Evolutionary conservation across 2,113 vertebrate species (phyloP).

Genomic region (Crotalus horridus): DNA sequence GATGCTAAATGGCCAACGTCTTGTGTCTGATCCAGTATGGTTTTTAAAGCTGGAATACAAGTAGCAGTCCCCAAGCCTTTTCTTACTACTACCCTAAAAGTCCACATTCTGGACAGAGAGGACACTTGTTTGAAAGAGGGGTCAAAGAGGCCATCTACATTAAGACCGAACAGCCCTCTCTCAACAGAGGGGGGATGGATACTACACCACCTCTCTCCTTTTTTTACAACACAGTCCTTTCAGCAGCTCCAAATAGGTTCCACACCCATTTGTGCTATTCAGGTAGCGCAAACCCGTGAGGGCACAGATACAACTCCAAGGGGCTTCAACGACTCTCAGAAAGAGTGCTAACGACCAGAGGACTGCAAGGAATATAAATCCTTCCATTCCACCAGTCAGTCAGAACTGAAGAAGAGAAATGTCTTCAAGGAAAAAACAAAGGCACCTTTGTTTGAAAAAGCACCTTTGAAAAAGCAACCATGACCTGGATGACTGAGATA

Average conservation of each 20-base stretch:
- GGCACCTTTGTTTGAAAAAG: too few relatives aligned
- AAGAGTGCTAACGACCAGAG: neutral
- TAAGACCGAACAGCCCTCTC: too few relatives aligned
- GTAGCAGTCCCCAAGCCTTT: neutral
- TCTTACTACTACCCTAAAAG: neutral
- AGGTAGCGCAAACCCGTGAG: neutral
- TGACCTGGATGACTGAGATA: neutral
- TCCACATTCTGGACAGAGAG: neutral
- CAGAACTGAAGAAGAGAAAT: neutral
- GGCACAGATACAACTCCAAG: neutral
- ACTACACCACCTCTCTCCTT: too few relatives aligned
- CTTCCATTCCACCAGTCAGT: neutral
- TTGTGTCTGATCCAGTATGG: neutral
- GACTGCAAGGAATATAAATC: neutral
- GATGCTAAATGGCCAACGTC: neutral
- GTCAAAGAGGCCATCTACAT: neutral
- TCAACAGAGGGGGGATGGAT: too few relatives aligned
- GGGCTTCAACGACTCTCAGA: neutral
- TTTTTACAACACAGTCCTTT: too few relatives aligned
- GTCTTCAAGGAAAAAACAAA: neutral
- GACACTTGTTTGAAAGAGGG: neutral
- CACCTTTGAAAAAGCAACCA: neutral
- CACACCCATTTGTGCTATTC: neutral
- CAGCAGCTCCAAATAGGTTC: too few relatives aligned
- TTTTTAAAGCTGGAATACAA: neutral